Evolutionary conservation across 2,888 invertebrate species (phyloP), one percentile per base, ranked within the genome.

Genomic region (Drosophila robusta): DNA sequence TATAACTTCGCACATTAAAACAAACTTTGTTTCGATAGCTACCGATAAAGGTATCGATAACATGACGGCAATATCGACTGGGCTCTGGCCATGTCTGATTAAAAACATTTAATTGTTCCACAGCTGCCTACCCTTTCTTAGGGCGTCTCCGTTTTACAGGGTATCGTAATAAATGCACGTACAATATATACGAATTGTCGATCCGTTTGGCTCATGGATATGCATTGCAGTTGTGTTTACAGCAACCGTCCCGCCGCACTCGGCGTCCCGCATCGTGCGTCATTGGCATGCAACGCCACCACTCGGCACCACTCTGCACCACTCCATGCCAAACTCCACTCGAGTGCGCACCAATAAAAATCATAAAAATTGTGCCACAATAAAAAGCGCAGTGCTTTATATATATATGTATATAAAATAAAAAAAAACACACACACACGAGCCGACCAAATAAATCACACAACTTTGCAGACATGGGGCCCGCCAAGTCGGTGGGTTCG

Each of bases 391-490:
- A 81, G 80, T 70, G 68, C 79, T 46, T 39, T 69, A 46, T 54
- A 58, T 34, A 46, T 32, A 32, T 32, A 32, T 32, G 32, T 32
- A 32, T 32, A 34, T 34, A 34, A 60, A 39, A 54, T 12, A 34
- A 24, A 29, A 54, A 14, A 34, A 18, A 34, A 49, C 49, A 22
- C 45, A 64, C 32, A 61, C 57, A 64, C 66, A 61, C 49, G 62
- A 71, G 74, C 70, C 85, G 85, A 77, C 79, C 83, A 79, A 85
- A 84, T 84, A 84, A 84, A 84, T 84, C 83, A 84, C 80, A 85
- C 77, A 84, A 83, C 83, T 84, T 84, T 75, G 75, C 85, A 85
- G 83, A 85, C 83, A 65, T 70, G 77, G 70, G 70, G 58, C 71
- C 77, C 76, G 75, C 78, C 81, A 79, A 78, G 73, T 69, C 62